Evolutionary conservation across 1,140 invertebrate genomes (phyloP).

Genomic region (Drosophila punjabiensis): DNA sequence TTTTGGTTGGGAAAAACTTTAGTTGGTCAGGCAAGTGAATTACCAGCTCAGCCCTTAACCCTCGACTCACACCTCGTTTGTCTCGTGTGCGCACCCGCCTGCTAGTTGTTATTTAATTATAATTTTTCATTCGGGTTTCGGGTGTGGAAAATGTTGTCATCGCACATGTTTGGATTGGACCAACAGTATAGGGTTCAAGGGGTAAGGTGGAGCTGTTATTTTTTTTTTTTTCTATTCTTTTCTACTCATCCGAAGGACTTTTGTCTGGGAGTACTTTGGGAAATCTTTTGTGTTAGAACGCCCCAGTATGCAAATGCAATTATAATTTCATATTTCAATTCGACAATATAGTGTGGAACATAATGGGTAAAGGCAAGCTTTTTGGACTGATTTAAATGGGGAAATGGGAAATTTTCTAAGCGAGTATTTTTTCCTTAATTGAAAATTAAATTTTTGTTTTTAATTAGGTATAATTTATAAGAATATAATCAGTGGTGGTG

Average conservation of each 20-base stretch:
- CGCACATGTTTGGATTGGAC: slow-evolving; percentile 32
- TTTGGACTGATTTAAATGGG: neutral
- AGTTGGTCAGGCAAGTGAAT: slow-evolving; percentile 64
- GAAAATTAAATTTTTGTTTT: neutral
- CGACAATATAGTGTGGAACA: slow-evolving; percentile 7
- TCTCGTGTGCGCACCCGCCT: neutral
- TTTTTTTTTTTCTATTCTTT: neutral
- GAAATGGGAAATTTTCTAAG: neutral
- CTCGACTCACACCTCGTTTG: slow-evolving; percentile 19
- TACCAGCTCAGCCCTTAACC: slow-evolving; percentile 56
- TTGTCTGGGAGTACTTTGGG: slow-evolving; percentile 14
- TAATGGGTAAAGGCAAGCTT: neutral
- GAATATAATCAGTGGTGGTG: neutral
- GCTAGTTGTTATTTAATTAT: slow-evolving; percentile 71
- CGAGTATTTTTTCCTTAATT: no score
- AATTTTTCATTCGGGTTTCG: slow-evolving; percentile 57
- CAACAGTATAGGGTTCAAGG: neutral
- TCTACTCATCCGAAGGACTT: neutral
- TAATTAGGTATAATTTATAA: neutral
- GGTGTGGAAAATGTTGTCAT: slow-evolving; percentile 59
- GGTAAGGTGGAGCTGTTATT: neutral
- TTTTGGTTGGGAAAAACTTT: slow-evolving; percentile 42
- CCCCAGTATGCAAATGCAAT: slow-evolving; percentile 57
- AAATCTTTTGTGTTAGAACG: slow-evolving; percentile 8
- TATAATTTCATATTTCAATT: slow-evolving; percentile 73